These are phyloP conservation scores for Periparus ater DNA, from an alignment of 2,797 vertebrate species.

Conservation along the genomic window DNA sequence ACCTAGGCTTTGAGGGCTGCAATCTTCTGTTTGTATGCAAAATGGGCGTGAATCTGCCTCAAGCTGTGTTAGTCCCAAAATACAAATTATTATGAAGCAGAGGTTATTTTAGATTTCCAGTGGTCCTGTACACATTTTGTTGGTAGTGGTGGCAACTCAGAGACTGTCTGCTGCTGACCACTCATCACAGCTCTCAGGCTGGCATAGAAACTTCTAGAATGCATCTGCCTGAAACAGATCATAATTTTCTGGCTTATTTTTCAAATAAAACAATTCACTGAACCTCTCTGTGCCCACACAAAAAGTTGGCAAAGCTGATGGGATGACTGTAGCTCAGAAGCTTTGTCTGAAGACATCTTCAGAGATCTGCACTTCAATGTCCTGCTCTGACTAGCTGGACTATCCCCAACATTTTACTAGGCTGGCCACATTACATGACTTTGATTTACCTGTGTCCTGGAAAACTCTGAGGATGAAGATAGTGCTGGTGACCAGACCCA, in stretches of 20 bases:
- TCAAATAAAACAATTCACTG: neutral
- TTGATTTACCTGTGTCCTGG: neutral
- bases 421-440: neutral
- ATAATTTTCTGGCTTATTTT: neutral
- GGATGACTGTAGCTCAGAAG: neutral
- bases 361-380: neutral
- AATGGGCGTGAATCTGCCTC: neutral
- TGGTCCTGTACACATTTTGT: neutral
- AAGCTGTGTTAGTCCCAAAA: neutral
- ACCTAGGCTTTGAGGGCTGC: neutral
- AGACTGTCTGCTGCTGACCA: neutral
- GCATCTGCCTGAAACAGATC: neutral
- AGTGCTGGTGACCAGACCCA: neutral
- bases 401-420: rapidly evolving
- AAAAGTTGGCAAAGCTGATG: neutral
- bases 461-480: neutral
- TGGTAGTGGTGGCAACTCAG: neutral
- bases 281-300: neutral
- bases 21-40: neutral
- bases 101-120: neutral
- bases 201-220: neutral
- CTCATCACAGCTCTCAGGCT: neutral
- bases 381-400: neutral
- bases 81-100: neutral
- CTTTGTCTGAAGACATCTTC: neutral